Percentiles rank a stretch among this genome's conserved stretches.
Evolutionary conservation across 2,888 invertebrate species (phyloP).

Genomic region (Alcis repandata): DNA sequence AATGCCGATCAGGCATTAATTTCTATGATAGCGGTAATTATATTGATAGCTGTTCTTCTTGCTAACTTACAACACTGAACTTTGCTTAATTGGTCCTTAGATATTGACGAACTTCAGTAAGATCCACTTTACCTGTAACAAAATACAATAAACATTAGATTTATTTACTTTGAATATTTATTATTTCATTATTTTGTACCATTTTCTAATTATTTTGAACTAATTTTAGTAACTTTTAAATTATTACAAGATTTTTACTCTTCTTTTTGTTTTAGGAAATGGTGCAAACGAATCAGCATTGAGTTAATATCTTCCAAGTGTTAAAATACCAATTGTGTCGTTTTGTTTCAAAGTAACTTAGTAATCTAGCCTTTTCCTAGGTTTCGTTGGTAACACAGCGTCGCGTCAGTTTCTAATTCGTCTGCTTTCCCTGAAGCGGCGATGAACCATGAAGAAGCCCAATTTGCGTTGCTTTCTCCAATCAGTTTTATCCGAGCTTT

Average conservation of each 20-base stretch:
- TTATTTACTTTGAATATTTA: neutral
- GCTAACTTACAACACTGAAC: neutral
- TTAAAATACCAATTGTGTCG: too few species aligned
- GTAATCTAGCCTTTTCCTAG: constrained; percentile 9
- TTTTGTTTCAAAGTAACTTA: too few species aligned
- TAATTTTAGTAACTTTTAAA: too few species aligned
- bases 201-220: too few species aligned
- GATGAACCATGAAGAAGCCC: constrained; percentile 63
- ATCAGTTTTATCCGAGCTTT: constrained; percentile 49
- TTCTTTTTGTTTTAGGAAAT: too few species aligned
- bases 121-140: constrained; percentile 56
- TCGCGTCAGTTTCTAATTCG: constrained; percentile 57
- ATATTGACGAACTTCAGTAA: neutral
- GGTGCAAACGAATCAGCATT: too few species aligned
- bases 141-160: constrained; percentile 30
- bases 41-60: neutral
- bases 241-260: too few species aligned
- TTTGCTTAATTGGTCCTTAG: neutral
- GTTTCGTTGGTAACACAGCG: constrained; percentile 50
- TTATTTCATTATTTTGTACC: neutral
- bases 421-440: constrained; percentile 65
- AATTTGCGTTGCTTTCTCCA: constrained; percentile 69
- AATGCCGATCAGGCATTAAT: constrained; percentile 11
- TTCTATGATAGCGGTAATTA: constrained; percentile 16
- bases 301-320: neutral